Conservation (phyloP, 2,797 vertebrate species). For the Phataginus tricuspis region DNA sequence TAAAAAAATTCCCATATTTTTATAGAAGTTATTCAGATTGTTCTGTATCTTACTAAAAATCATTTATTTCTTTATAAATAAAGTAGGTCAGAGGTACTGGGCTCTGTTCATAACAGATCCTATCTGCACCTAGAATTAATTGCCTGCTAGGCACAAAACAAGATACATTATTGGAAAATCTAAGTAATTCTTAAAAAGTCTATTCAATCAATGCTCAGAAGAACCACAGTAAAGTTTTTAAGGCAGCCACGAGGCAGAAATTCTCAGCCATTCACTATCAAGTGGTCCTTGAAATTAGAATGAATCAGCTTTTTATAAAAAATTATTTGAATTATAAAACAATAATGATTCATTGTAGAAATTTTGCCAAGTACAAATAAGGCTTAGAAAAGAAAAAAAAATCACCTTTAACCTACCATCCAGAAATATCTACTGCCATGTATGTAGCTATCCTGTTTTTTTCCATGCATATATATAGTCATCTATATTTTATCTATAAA, state of each 20-base stretch:
- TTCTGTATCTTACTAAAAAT: constrained; percentile 28
- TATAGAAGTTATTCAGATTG: constrained; percentile 42
- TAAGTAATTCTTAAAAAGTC: constrained; percentile 9
- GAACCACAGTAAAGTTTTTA: background rate
- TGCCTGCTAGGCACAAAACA: constrained; percentile 17
- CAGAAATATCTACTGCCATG: background rate
- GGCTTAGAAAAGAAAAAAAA: constrained; percentile 14
- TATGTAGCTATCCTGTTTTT: background rate
- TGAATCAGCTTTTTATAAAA: background rate
- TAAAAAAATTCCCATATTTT: background rate
- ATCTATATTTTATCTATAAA: background rate
- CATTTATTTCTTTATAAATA: background rate
- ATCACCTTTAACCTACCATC: background rate
- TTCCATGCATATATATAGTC: background rate
- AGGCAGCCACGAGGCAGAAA: background rate
- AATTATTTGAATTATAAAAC: constrained; percentile 9
- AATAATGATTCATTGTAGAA: background rate
- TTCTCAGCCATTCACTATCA: background rate
- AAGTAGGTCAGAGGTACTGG: background rate
- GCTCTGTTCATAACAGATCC: background rate
- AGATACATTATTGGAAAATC: background rate
- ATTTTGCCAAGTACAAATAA: constrained; percentile 49
- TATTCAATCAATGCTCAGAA: background rate
- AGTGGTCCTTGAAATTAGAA: constrained; percentile 4
- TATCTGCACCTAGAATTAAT: background rate